Conservation (phyloP, 2,113 vertebrate species). For the Corythornis madagascariensis region DNA sequence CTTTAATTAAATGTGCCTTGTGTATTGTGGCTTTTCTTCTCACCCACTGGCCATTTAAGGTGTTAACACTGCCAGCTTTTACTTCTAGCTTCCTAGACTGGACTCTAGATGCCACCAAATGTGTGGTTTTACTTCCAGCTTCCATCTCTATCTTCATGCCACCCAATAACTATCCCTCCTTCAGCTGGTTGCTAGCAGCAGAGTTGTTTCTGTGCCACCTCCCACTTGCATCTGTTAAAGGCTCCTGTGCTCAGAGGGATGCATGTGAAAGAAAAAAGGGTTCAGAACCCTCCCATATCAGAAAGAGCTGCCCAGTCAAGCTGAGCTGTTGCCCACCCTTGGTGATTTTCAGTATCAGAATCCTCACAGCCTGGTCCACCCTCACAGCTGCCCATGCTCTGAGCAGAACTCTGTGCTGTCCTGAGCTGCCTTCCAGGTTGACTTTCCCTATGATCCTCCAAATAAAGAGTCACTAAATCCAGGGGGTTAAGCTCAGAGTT, state of each 20-base stretch:
- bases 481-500: background rate
- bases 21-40: background rate
- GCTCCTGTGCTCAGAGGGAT: background rate
- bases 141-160: background rate
- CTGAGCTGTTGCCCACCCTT: background rate
- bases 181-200: background rate
- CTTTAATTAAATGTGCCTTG: background rate
- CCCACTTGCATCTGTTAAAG: background rate
- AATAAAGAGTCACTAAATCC: background rate
- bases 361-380: background rate
- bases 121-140: background rate
- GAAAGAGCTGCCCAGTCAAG: background rate
- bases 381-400: background rate
- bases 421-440: background rate
- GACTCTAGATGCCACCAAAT: background rate
- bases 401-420: background rate
- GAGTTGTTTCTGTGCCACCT: background rate
- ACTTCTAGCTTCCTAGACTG: background rate
- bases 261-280: background rate
- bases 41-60: background rate
- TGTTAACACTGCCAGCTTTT: accelerated
- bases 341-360: background rate
- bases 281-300: background rate
- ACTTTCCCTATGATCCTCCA: background rate
- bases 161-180: background rate